Evolutionary conservation across 2,888 invertebrate species (phyloP), one percentile per base, ranked within the genome.

Genomic region (Gari tellinella): DNA sequence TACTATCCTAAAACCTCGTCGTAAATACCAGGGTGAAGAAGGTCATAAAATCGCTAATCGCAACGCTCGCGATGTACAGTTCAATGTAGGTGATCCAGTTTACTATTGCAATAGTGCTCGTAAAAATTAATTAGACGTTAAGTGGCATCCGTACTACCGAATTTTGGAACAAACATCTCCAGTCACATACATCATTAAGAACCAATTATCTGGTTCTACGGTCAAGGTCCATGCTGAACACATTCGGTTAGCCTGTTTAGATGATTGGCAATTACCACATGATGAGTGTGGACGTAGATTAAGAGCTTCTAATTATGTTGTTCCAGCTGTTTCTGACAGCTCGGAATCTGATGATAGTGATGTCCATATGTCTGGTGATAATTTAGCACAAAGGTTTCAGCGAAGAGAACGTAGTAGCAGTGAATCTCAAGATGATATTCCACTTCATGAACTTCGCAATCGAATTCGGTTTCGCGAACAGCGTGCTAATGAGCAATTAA

Each of bases 141-240:
- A 56, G 25, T 56, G 56, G 43, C 21, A 56, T 23, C 78, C 70
- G 1, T 76, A 66, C 43, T 77, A 62, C 53, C 51, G 73, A 41
- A 69, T 76, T 8, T 64, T 74, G n/a, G 68, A 76, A 52, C 61
- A 74, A 52, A 74, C 17, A 17, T 23, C 53, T 19, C 76, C 69
- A 15, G 67, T 67, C 12, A 43, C 53, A 12, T 75, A 52, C 41
- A 48, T 62, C 1, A 70, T 75, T 43, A 70, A 66, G 41, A 66
- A 69, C 58, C 75, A 75, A 46, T 53, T 65, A 61, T 52, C 45
- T 38, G 62, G 62, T 4, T 17, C 57, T 12, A 66, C 58, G 14
- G 19, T 12, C 5, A 55, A 31, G n/a, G 61, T 61, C 4, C 72
- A 75, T 64, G 75, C 72, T 12, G 68, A 70, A 15, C 56, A 38